Evolutionary conservation across 2,797 vertebrate genomes (phyloP), one percentile per base, ranked within the genome.

Genomic region (Enteromius treurensis): DNA sequence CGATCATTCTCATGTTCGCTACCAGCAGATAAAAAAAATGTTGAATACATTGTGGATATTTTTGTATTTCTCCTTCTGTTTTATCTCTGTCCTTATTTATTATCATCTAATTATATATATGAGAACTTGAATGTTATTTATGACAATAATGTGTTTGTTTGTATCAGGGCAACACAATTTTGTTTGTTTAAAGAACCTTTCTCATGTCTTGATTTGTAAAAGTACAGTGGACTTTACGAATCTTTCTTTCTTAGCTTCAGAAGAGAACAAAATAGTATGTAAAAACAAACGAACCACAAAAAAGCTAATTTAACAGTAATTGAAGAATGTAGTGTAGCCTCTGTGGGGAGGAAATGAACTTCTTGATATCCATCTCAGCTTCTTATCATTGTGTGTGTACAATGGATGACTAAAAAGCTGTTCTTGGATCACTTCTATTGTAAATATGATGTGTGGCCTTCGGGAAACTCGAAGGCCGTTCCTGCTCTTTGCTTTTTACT

Each of bases 281-380:
- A 82, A 83, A 85, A 89, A 86, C 34, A 70, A 80, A 73, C 49
- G 34, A 81, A 79, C n/a, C 75, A 74, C 29, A 91, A 91, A 76
- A 87, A 90, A 29, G 65, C 91, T 92, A 91, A 92, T 93, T 95
- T 94, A 94, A 92, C 93, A 94, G 94, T 96, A 93, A 95, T 95
- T 96, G 95, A 96, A 95, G 95, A 96, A 97, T 95, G 96, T 97
- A 97, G 96, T 95, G 92, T 97, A 96, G 95, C 95, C 95, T 96
- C 95, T 95, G 93, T 95, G 95, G 89, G 93, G 92, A 92, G 91
- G 94, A 93, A 90, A 95, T 95, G 93, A 95, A 95, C 95, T 96
- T 96, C 94, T 96, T 94, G 94, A 94, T 96, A 95, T 95, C 95
- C 75, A 49, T 95, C 95, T 96, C 95, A 92, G 94, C 94, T 97